phyloP scores from a whole-genome alignment of 2,113 vertebrate species.

The Plestiodon gilberti region DNA sequence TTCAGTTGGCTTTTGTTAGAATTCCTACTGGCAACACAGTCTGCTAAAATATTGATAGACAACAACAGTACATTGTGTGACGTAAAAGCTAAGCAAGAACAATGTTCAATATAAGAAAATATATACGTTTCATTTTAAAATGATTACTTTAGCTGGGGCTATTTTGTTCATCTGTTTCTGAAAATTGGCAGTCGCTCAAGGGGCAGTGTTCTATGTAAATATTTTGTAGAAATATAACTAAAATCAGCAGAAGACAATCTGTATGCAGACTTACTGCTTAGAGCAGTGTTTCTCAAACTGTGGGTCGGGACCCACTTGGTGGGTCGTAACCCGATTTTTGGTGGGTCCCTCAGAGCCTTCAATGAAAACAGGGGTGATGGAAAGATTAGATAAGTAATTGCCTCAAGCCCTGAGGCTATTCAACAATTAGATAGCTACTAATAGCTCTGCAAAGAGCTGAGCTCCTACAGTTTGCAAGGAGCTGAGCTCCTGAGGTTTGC shows the following conservation, averaged over 20 bases:
- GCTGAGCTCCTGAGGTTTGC: no score
- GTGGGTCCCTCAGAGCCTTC: no score
- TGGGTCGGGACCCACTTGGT: no score
- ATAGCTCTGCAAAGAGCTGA: no score
- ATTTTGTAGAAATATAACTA: slow-evolving; percentile 47
- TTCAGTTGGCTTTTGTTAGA: slow-evolving; percentile 25
- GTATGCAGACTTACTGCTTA: background rate
- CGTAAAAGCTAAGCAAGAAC: background rate
- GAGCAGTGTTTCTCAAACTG: no score
- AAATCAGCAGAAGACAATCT: slow-evolving; percentile 4
- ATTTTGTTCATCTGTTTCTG: slow-evolving; percentile 17
- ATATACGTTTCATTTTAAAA: slow-evolving; percentile 7
- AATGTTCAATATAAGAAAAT: slow-evolving; percentile 9
- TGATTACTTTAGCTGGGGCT: slow-evolving; percentile 9
- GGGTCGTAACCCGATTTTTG: no score
- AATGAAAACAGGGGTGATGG: no score
- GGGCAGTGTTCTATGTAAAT: slow-evolving; percentile 33
- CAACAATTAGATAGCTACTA: no score
- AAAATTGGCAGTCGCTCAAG: slow-evolving; percentile 2
- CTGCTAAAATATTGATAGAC: slow-evolving; percentile 47
- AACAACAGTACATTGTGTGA: slow-evolving; percentile 7
- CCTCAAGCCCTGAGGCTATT: no score
- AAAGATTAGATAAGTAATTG: no score
- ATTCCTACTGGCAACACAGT: slow-evolving; percentile 3
- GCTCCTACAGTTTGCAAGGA: no score